Base-by-base conservation (phyloP, 2,888 invertebrate genomes). In the Phortica okadai region DNA sequence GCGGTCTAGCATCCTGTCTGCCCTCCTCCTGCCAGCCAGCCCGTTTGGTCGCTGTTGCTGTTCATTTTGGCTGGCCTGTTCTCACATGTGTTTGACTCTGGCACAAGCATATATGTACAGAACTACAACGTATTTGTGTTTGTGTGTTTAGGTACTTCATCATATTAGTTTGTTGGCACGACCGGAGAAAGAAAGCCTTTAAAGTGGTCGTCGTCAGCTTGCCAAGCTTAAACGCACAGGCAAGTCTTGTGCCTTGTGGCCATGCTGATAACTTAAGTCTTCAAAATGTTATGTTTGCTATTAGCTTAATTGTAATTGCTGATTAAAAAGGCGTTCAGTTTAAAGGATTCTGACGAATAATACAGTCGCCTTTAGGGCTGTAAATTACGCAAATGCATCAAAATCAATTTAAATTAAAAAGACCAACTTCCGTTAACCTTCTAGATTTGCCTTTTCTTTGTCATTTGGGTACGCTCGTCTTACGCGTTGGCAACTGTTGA, bases 131-230 rank as follows among this genome's bases (percentile, higher is more conserved):
- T 45, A 10, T 66, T 7, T 66, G 66, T 66, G 41, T 67, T 41
- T 33, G 41, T 4, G 67, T 41, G 42, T 44, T 25, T 14, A 64
- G 11, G 64, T 33, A 64, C 64, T 64, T 64, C 41, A 33, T 64
- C 67, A 67, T 67, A 67, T 67, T n/a, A 67, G 64, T 82, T 82
- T 79, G 75, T 82, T 79, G 76, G 3, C 6, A 25, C 41, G 21
- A 41, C 41, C 72, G n/a, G 45, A 44, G 77, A 25, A 21, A 25
- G 10, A 66, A 56, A 14, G 76, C 82, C 78, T 83, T 79, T 81
- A 44, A 62, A 62, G 25, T 45, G 6, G 64, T 21, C 10, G 59
- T 10, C 14, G 10, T n/a, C 41, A 66, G 21, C 66, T 54, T 50
- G 44, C 58, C 67, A 75, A 58, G 56, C 69, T 58, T 69, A 69